Evolutionary conservation across 2,113 vertebrate species (phyloP), one percentile per base, ranked within the genome.

Genomic region (Channa argus): DNA sequence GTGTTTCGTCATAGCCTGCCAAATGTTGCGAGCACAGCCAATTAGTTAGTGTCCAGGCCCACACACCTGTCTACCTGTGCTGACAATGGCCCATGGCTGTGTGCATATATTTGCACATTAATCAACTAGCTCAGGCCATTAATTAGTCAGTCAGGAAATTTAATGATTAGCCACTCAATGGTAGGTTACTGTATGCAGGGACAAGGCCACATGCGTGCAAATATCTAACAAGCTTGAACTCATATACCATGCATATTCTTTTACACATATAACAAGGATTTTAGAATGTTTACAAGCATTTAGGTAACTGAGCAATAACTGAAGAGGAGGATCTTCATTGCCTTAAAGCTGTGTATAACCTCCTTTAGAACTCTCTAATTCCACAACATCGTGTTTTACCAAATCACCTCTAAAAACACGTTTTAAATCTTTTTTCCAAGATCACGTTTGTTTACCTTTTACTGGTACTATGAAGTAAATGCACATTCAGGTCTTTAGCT

Each of bases 51-150:
- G 89, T 60, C 66, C 4, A 2, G 49, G 72, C 83, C 80, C 88
- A 88, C 89, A 86, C 88, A 91, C 89, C 86, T 92, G 87, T 86
- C 89, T 86, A 92, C 88, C 87, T 90, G 86, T 11, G 1, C 78
- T 80, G 84, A 90, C 88, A 88, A 82, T 73, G 67, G 86, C 89
- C 83, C 67, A 62, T 24, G 83, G 90, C 87, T 61, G 72, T 47
- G 5, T 2, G 73, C 86, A 79, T 89, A 89, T 77, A 91, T 92
- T 86, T 88, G 80, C 90, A 92, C 83, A 79, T 87, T 89, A 86
- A 92, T 90, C 90, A 89, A 89, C 75, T 70, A 77, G 65, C 71
- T 54, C 1, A n/a, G 58, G 50, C 80, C 74, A 78, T 86, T 88
- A 89, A 91, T 90, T 83, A 90, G 88, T 81, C 84, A 84, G 65